Percentiles rank a stretch among this genome's conserved stretches.
Conservation (phyloP, 2,888 invertebrate genomes). For the Tenthredo livida region DNA sequence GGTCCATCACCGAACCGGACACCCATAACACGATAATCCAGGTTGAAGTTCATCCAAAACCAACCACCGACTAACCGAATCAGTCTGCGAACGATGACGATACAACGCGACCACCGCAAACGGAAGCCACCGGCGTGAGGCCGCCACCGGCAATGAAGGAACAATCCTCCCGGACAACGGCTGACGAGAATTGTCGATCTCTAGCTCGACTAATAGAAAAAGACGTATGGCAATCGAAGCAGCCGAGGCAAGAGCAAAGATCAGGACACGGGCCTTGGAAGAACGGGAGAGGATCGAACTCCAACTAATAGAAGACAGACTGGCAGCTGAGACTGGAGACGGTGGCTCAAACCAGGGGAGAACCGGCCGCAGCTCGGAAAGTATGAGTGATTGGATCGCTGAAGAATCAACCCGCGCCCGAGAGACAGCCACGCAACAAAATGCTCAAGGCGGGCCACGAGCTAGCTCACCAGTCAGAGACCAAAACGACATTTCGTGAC, state of each 20-base stretch:
- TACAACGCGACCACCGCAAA: no score
- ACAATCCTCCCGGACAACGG: no score
- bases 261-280: not conserved
- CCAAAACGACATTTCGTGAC: not conserved
- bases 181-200: not conserved
- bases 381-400: no score
- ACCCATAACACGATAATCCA: no score
- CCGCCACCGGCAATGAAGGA: no score
- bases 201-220: not conserved
- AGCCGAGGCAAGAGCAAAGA: not conserved
- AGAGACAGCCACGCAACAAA: not conserved
- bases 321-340: not conserved
- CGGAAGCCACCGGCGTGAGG: no score
- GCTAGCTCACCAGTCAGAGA: not conserved
- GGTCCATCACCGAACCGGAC: no score
- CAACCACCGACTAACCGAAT: no score
- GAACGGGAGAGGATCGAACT: not conserved
- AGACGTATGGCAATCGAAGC: not conserved
- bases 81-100: no score
- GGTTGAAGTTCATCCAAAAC: no score
- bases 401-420: not conserved
- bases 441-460: not conserved
- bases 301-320: not conserved
- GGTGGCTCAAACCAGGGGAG: not conserved
- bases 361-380: no score